Conservation (phyloP, 2,888 invertebrate genomes). For the Erebia aethiops region DNA sequence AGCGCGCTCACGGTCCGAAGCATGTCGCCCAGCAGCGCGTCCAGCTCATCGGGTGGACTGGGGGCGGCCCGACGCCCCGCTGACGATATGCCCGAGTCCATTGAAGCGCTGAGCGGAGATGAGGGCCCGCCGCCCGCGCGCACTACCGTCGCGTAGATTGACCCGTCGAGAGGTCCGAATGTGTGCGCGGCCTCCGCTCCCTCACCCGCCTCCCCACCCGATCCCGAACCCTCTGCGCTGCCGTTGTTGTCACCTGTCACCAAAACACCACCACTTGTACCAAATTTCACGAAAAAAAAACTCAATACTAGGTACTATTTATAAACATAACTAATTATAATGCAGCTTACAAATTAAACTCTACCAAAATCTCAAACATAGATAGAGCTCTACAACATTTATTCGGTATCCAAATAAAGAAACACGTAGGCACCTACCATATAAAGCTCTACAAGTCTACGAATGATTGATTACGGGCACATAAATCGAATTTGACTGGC, state of each 20-base stretch:
- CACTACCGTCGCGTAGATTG: constrained; percentile 91
- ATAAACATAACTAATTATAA: neutral
- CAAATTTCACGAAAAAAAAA: neutral
- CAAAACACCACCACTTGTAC: constrained; percentile 36
- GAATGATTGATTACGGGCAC: constrained; percentile 17
- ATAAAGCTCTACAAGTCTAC: constrained; percentile 4
- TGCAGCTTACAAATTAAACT: neutral
- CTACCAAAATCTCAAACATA: neutral
- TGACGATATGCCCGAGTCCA: constrained; percentile 95
- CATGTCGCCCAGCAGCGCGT: constrained; percentile 93
- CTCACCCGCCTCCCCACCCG: constrained; percentile 73
- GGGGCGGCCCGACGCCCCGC: constrained; percentile 84
- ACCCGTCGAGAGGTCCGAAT: constrained; percentile 94
- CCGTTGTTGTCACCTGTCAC: constrained; percentile 83
- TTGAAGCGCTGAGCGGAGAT: constrained; percentile 92
- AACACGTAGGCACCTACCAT: constrained; percentile 15
- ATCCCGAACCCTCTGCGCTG: constrained; percentile 75
- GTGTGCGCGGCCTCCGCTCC: constrained; percentile 84
- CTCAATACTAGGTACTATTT: neutral
- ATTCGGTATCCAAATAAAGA: constrained; percentile 10
- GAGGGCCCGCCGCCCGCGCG: constrained; percentile 77
- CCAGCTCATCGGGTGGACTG: constrained; percentile 86
- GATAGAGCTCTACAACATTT: constrained; percentile 10
- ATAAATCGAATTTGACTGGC: constrained; percentile 17
- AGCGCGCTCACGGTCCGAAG: constrained; percentile 93